Conservation (phyloP, 2,113 vertebrate genomes). For the Callionymus lyra region DNA sequence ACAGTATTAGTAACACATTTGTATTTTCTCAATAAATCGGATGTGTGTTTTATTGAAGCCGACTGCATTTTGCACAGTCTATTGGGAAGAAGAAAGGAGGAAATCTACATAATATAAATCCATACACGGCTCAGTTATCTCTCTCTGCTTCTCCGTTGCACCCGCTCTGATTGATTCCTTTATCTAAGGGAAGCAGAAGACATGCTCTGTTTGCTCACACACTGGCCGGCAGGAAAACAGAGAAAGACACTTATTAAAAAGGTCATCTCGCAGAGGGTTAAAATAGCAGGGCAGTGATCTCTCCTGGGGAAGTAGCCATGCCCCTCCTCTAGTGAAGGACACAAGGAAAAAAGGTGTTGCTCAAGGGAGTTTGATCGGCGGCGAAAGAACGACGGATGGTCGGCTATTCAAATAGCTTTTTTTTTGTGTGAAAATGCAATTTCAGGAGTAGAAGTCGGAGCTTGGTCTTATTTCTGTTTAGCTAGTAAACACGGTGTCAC, state of each 20-base stretch:
- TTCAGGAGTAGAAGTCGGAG: slow-evolving; percentile 51
- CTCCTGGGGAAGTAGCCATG: slow-evolving; percentile 47
- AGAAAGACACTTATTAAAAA: slow-evolving; percentile 75
- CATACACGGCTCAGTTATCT: slow-evolving; percentile 66
- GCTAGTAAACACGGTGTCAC: slow-evolving; percentile 39
- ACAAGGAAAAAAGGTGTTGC: slow-evolving; percentile 70
- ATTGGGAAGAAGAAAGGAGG: slow-evolving; percentile 43
- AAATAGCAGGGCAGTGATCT: slow-evolving; percentile 62
- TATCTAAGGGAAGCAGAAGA: slow-evolving; percentile 66
- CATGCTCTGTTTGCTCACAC: slow-evolving; percentile 67
- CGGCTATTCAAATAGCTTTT: slow-evolving; percentile 58
- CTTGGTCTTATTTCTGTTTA: slow-evolving; percentile 55
- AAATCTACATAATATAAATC: slow-evolving; percentile 66
- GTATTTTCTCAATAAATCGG: slow-evolving; percentile 66
- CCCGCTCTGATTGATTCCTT: slow-evolving; percentile 67
- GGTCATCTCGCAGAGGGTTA: slow-evolving; percentile 72
- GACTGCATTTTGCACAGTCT: slow-evolving; percentile 56
- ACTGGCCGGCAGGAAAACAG: slow-evolving; percentile 69
- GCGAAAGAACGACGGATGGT: slow-evolving; percentile 57
- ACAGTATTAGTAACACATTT: slow-evolving; percentile 56
- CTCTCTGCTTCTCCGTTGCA: slow-evolving; percentile 48
- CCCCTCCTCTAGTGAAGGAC: slow-evolving; percentile 66
- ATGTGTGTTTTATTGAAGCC: slow-evolving; percentile 58
- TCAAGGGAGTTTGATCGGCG: slow-evolving; percentile 58
- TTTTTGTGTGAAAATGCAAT: slow-evolving; percentile 39